Base-by-base conservation (phyloP, 2,113 vertebrate species). In the Indicator indicator region DNA sequence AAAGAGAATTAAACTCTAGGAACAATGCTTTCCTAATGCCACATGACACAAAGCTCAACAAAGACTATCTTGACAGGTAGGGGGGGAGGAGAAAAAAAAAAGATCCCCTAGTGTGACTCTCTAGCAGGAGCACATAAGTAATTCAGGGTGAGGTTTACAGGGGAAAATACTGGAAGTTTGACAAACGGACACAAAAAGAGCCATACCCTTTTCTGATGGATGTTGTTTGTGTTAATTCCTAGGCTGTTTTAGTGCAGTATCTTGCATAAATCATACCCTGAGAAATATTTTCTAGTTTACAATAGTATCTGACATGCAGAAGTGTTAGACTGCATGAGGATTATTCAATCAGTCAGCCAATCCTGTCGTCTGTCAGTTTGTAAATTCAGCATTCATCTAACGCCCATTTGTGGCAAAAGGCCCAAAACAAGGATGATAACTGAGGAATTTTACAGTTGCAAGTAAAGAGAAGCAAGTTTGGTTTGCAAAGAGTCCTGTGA, bases 11-110 rank as follows among this genome's bases (percentile, higher is more conserved):
- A 94, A 91, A 78, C 42, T 48, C 73, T 40, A 60, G 91, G 87
- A 96, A 93, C 67, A 95, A 93, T 92, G 85, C 52, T 84, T 74
- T 56, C 59, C 63, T 95, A 95, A 96, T 91, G 83, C 84, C 85
- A 63, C 54, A 91, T 91, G 93, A 95, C 93, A 91, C 44, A 89
- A 95, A 95, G 70, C 89, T 93, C 78, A 84, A 9, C 89, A 90
- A 76, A 94, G 80, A 71, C 15, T 85, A 91, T 95, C 75, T 90
- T 90, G 82, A 33, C 44, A 95, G 88, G 74, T 93, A 95, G 95
- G 92, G 81, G 89, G 89, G n/a, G 62, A 93, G 79, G 38, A 88
- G 38, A 36, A 9, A 33, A 33, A 36, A 60, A 62, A 65, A 83
- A 91, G 74, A 38, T 55, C 55, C 79, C 54, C 5, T 1, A 26